Conservation (phyloP, 2,797 vertebrate genomes). For the Nannoperca obscura region DNA sequence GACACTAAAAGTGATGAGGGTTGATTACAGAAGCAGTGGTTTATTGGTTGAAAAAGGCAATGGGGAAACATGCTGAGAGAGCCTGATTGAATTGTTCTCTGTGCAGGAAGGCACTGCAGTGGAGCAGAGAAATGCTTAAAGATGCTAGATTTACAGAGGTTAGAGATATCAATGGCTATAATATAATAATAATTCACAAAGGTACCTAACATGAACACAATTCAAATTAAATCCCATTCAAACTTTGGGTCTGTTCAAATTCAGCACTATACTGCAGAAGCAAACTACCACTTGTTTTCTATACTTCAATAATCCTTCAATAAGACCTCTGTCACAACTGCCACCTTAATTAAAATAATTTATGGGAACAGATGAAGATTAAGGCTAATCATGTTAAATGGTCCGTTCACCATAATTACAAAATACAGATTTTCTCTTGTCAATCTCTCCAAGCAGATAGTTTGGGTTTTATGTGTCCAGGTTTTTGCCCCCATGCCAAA, state of each 20-base stretch:
- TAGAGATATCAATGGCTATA: not conserved
- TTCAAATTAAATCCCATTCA: not conserved
- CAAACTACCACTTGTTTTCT: not conserved
- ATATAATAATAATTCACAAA: not conserved
- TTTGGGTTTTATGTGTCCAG: too few relatives aligned
- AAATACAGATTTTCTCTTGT: too few relatives aligned
- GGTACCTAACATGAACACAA: not conserved
- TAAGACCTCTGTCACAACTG: not conserved
- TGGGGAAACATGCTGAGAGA: constrained; percentile 34
- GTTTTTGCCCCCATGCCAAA: too few relatives aligned
- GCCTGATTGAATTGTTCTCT: constrained; percentile 42
- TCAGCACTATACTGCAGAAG: not conserved
- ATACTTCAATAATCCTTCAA: not conserved
- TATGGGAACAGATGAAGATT: not conserved
- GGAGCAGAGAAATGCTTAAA: not conserved
- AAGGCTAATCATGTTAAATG: not conserved
- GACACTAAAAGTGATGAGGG: constrained; percentile 63
- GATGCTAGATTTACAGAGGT: constrained; percentile 16
- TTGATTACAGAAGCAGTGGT: constrained; percentile 43
- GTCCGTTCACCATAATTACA: not conserved
- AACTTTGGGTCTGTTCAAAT: not conserved
- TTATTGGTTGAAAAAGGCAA: constrained; percentile 50
- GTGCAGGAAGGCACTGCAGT: constrained; percentile 3
- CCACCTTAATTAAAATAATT: not conserved
- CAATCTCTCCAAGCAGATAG: too few relatives aligned